A percentile compares a stretch with the other conserved stretches of the same genome.
Evolutionary conservation across 2,113 vertebrate species (phyloP).

Genomic region (Ranitomeya variabilis): DNA sequence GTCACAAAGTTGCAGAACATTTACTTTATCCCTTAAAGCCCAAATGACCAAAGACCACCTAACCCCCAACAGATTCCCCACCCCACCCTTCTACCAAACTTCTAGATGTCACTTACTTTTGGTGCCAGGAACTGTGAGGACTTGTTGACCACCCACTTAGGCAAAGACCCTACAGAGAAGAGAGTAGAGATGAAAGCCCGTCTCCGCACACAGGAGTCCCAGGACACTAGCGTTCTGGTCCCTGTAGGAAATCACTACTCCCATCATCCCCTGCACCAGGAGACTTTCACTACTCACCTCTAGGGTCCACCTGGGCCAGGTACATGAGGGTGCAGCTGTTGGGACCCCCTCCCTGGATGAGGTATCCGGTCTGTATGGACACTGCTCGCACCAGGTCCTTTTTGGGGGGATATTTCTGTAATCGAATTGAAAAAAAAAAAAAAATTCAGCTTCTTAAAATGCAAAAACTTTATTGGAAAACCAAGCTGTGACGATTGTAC

Average conservation of each 20-base stretch:
- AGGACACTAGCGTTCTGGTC: background rate
- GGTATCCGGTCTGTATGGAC: constrained; percentile 93
- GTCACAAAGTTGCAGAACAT: too few relatives aligned
- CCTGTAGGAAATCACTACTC: background rate
- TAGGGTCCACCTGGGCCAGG: constrained; percentile 93
- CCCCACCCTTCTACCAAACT: background rate
- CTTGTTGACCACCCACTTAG: constrained; percentile 97
- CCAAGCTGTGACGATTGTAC: too few relatives aligned
- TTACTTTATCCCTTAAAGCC: too few relatives aligned
- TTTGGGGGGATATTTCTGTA: constrained; percentile 90
- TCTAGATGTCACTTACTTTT: constrained; percentile 76
- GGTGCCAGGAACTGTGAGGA: constrained; percentile 91
- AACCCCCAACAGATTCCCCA: too few relatives aligned
- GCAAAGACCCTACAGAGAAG: constrained; percentile 82
- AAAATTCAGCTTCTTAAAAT: too few relatives aligned
- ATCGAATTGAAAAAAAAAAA: constrained; percentile 31
- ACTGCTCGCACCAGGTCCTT: constrained; percentile 92
- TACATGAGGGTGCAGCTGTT: constrained; percentile 86
- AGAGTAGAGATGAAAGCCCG: background rate
- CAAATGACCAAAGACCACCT: too few relatives aligned
- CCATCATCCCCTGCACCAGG: background rate
- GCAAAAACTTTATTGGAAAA: background rate
- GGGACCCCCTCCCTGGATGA: constrained; percentile 84
- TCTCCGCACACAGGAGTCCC: background rate
- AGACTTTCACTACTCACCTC: constrained; percentile 74